Evolutionary conservation across 1,140 invertebrate genomes (phyloP), one percentile per base, ranked within the genome.

Genomic region (Cotesia vestalis): DNA sequence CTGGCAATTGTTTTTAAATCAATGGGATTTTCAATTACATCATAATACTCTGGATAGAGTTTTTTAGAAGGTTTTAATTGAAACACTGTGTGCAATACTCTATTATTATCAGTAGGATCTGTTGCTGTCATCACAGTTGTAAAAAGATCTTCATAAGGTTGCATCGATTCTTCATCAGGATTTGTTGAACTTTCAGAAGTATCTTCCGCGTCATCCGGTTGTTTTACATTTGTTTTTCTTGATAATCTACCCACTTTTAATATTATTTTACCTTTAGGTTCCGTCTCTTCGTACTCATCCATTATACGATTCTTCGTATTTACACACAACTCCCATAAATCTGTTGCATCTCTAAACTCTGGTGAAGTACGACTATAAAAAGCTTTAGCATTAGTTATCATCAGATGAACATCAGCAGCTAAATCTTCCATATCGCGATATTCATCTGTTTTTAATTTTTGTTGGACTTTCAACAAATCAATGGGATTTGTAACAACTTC

Each of bases 11-110:
- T 94, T 85, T 95, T 95, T 77, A 99, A 88, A 87, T 99, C 98
- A 76, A 99, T 96, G 0, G 98, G 98, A 76, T 94, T 92, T 69
- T 97, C 94, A 73, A 99, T 99, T 0, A 99, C 92, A 78, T 96
- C 93, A 81, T 97, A 99, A 86, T 99, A 99, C 79, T 98, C 96
- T 0, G 98, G 97, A 87, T 99, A 99, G 61, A 92, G 91, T 90
- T 93, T 93, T 83, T 94, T 95, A 0, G 95, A 96, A 17, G 97
- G 97, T 61, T 98, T 88, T 27, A 98, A 89, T 82, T 96, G 94
- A 84, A 98, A 98, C 76, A 92, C 92, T 20, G 91, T 90, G 84
- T 96, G 93, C 14, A 98, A 88, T 0, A 91, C 88, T 12, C 95
- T 89, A 59, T 94, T 94, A 74, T 96, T 95, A 78, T 94, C 91